Conservation (phyloP, 2,113 vertebrate genomes). For the Nesoenas mayeri region DNA sequence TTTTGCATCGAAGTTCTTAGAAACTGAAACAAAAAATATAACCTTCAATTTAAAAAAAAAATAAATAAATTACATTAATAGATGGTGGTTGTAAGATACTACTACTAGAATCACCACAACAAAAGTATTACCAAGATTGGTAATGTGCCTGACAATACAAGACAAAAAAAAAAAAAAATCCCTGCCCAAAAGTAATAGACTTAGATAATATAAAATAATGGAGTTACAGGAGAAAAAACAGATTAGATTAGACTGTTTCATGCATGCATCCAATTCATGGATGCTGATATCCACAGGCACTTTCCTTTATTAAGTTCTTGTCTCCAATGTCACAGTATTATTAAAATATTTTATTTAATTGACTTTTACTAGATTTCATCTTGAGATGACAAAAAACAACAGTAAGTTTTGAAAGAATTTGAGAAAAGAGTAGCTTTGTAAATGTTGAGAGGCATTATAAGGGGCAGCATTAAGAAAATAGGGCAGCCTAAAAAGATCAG, state of each 20-base stretch:
- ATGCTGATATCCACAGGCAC: fast-evolving
- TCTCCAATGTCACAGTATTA: neutral
- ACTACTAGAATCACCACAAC: neutral
- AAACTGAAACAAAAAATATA: neutral
- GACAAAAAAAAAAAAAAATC: neutral
- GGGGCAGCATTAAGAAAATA: neutral
- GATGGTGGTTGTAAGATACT: neutral
- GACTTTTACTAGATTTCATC: neutral
- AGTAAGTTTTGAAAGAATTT: neutral
- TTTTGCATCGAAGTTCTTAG: neutral
- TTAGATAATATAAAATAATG: neutral
- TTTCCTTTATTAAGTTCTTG: neutral
- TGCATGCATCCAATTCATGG: neutral
- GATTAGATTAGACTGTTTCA: neutral
- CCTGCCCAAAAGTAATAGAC: neutral
- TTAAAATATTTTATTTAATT: neutral
- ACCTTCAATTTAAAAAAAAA: neutral
- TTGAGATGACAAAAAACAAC: fast-evolving
- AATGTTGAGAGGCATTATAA: neutral
- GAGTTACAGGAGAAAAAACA: neutral
- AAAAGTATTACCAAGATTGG: neutral
- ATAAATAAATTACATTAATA: neutral
- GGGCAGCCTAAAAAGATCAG: neutral
- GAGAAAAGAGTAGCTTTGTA: neutral
- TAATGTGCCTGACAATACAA: neutral